Evolutionary conservation across 2,113 vertebrate species (phyloP), one percentile per base, ranked within the genome.

Genomic region (Terrapene triunguis): DNA sequence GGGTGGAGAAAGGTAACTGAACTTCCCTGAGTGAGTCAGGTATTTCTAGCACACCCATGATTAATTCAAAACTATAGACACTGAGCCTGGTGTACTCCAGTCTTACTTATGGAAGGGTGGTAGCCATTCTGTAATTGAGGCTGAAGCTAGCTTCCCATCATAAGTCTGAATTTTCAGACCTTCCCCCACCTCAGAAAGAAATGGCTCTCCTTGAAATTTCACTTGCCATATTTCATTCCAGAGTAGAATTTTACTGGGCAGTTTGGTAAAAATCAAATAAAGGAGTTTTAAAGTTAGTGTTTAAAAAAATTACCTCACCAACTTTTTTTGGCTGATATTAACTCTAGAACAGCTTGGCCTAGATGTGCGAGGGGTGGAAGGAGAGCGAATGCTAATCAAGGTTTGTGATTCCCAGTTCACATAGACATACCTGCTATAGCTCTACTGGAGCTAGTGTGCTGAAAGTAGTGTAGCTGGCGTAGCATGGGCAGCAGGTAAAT

Each of bases 61-160:
- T 95, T 97, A 97, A 97, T 96, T 96, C 97, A 97, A 96, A 97
- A 97, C 93, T 97, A 97, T 87, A 97, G 79, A 89, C 88, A 50
- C 62, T 83, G 93, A 94, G 93, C 90, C 82, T 93, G 85, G 95
- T 90, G 94, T 93, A 95, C 90, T 98, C 95, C 95, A 22, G 2
- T 96, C 96, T 97, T 97, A 97, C 81, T 94, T 94, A 93, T 87
- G 92, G 32, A 62, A 88, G 84, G 91, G 74, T 87, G 82, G 87
- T 82, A 82, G 84, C 78, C 57, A 10, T 50, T 62, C 79, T 82
- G 17, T 65, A 65, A 53, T 81, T 82, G 65, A 55, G 95, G 93
- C 96, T 85, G 84, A 92, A 83, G 78, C 79, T 27, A 17, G 16
- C 32, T 69, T 72, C n/a, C 35, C 65, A 72, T 38, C n/a, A 72